A percentile compares a stretch with the other conserved stretches of the same genome.
phyloP scores from a whole-genome alignment of 2,888 invertebrate genomes.

The Oligia strigilis region DNA sequence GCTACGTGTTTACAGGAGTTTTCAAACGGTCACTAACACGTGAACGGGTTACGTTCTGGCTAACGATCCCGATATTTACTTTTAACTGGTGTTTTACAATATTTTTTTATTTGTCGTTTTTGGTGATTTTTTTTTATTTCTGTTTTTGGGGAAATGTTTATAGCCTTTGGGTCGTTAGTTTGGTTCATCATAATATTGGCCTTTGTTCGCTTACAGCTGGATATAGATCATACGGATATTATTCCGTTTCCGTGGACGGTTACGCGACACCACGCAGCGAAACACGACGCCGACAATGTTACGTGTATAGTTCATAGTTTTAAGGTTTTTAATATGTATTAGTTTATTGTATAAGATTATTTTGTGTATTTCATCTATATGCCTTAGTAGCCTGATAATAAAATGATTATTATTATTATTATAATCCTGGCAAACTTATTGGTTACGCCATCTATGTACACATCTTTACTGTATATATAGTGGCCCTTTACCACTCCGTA shows the following conservation, averaged over 20 bases:
- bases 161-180: not conserved
- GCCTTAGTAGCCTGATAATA: too few species aligned
- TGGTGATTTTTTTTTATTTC: not conserved
- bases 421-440: not conserved
- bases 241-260: too few species aligned
- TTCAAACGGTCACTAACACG: constrained; percentile 59
- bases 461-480: not conserved
- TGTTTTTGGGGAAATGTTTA: not conserved
- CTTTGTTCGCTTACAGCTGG: not conserved
- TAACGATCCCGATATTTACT: constrained; percentile 58
- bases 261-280: too few species aligned
- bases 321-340: too few species aligned
- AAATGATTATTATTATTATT: too few species aligned
- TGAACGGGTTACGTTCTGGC: constrained; percentile 53
- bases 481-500: not conserved
- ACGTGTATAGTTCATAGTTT: too few species aligned
- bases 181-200: not conserved
- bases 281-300: too few species aligned
- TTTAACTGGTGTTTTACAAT: constrained; percentile 41
- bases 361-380: too few species aligned
- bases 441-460: not conserved
- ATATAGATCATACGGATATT: not conserved
- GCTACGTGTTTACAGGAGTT: constrained; percentile 63
- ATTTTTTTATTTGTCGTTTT: constrained; percentile 8
- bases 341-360: too few species aligned